phyloP scores from a whole-genome alignment of 2,797 vertebrate genomes.

The Fundulus diaphanus region DNA sequence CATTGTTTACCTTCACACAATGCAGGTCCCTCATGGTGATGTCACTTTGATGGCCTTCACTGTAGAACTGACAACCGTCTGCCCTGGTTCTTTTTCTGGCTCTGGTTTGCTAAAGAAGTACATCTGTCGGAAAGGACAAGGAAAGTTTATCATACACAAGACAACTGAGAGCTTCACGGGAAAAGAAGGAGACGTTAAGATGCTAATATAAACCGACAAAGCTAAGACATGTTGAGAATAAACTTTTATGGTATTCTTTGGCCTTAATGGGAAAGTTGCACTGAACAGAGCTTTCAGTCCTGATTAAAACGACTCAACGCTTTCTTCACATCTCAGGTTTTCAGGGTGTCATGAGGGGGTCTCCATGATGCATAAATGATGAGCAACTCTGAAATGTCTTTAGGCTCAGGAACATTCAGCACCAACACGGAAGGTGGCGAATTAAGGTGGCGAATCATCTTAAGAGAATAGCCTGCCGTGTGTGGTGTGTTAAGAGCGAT shows the following conservation, averaged over 20 bases:
- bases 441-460: no score
- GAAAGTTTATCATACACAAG: background rate
- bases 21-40: slow-evolving; percentile 51
- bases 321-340: no score
- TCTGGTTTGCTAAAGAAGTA: slow-evolving; percentile 92
- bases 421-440: no score
- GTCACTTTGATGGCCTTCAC: slow-evolving; percentile 48
- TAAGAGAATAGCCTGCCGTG: no score
- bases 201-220: background rate
- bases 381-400: no score
- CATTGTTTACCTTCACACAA: slow-evolving; percentile 62
- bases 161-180: background rate
- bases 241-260: background rate
- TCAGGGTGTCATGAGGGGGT: no score
- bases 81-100: slow-evolving; percentile 10
- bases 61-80: slow-evolving; percentile 28
- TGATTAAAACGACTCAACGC: no score
- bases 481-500: no score
- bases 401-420: no score
- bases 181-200: background rate
- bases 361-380: no score
- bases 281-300: no score
- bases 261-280: background rate
- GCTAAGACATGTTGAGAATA: background rate
- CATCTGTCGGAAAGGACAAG: slow-evolving; percentile 67